Percentiles rank a stretch among this genome's conserved stretches.
Conservation (phyloP, 2,888 invertebrate species). For the Microchrysa polita region DNA sequence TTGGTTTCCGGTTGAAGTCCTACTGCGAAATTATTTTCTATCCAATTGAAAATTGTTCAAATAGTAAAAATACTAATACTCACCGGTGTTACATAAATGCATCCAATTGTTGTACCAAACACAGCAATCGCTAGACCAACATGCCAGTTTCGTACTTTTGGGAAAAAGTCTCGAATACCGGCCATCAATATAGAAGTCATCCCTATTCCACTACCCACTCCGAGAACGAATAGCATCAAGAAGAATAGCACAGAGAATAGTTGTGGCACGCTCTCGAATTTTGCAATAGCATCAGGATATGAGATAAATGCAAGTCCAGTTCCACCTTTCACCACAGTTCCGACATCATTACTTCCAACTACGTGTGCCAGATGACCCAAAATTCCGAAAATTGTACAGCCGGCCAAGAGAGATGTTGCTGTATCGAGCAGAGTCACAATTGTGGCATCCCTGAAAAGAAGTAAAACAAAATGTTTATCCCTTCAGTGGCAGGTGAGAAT, state of each 20-base stretch:
- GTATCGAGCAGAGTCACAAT: constrained; percentile 70
- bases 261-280: constrained; percentile 67
- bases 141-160: constrained; percentile 65
- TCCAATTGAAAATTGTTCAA: no score
- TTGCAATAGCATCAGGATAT: constrained; percentile 69
- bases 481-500: no score
- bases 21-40: no score
- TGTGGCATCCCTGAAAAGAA: constrained; percentile 65
- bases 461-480: no score
- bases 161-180: constrained; percentile 65
- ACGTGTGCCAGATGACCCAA: constrained; percentile 68
- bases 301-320: constrained; percentile 70
- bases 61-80: constrained; percentile 54
- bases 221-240: constrained; percentile 68
- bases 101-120: constrained; percentile 68
- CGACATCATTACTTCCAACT: constrained; percentile 65
- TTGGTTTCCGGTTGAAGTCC: no score
- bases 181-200: constrained; percentile 66
- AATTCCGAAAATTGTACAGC: constrained; percentile 69
- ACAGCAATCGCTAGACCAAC: constrained; percentile 66
- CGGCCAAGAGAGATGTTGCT: constrained; percentile 68
- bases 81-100: constrained; percentile 75
- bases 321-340: constrained; percentile 66
- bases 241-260: constrained; percentile 69
- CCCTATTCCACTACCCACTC: constrained; percentile 67